Percentiles rank a stretch among this genome's conserved stretches.
Conservation (phyloP, 2,797 vertebrate genomes). For the Gymnoscopelus microlampas region DNA sequence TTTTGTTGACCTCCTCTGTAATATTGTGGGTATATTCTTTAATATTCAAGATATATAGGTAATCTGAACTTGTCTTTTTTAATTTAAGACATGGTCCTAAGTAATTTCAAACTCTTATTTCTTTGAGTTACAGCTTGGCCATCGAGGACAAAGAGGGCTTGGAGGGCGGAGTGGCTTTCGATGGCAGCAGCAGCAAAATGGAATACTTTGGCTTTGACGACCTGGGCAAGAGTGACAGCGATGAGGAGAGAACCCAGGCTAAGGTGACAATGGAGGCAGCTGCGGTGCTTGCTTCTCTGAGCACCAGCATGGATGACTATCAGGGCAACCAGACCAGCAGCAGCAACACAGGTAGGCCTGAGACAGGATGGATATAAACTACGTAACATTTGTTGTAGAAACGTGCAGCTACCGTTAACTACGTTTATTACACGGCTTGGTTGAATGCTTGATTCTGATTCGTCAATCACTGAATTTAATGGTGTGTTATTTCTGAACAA, state of each 20-base stretch:
- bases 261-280: slow-evolving; percentile 87
- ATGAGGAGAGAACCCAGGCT: slow-evolving; percentile 85
- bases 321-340: slow-evolving; percentile 90
- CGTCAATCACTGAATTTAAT: too few relatives aligned
- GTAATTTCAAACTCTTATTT: background rate
- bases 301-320: slow-evolving; percentile 79
- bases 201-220: slow-evolving; percentile 99
- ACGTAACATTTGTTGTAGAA: too few relatives aligned
- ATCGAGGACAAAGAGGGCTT: slow-evolving; percentile 91
- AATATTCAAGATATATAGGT: too few relatives aligned
- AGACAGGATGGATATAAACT: too few relatives aligned
- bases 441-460: too few relatives aligned
- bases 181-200: slow-evolving; percentile 95
- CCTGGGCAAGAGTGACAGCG: slow-evolving; percentile 96
- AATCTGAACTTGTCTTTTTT: too few relatives aligned
- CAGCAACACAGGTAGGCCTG: slow-evolving; percentile 83
- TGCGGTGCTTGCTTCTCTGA: slow-evolving; percentile 75
- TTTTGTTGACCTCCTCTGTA: too few relatives aligned
- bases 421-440: too few relatives aligned
- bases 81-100: background rate
- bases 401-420: too few relatives aligned
- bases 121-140: slow-evolving; percentile 78
- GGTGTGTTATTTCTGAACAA: too few relatives aligned
- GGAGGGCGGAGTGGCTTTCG: slow-evolving; percentile 81
- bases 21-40: too few relatives aligned